Evolutionary conservation across 2,113 vertebrate genomes (phyloP).

Genomic region (Xenus cinereus): DNA sequence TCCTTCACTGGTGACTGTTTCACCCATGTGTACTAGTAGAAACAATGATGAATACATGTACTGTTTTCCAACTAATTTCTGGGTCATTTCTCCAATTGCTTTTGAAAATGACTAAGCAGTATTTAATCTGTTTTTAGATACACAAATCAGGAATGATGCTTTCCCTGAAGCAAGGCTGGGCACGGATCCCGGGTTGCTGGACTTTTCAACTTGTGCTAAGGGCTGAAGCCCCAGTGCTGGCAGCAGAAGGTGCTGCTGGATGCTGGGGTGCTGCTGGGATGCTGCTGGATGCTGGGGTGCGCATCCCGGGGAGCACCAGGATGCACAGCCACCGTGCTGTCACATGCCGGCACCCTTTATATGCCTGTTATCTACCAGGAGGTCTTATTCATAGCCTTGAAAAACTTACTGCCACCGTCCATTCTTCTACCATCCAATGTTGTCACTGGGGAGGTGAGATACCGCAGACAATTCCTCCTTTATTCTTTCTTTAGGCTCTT

Average conservation of each 20-base stretch:
- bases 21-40: neutral
- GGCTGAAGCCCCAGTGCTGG: fast-evolving
- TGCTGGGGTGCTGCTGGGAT: fast-evolving
- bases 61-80: neutral
- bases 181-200: neutral
- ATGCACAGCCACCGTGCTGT: neutral
- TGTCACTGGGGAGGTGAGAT: neutral
- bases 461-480: neutral
- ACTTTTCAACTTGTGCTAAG: fast-evolving
- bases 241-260: fast-evolving
- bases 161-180: neutral
- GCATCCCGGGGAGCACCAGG: neutral
- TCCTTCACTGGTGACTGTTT: neutral
- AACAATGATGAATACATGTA: neutral
- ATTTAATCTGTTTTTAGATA: constrained; percentile 5
- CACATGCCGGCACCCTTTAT: fast-evolving
- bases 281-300: neutral
- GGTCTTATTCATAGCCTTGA: neutral
- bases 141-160: neutral
- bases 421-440: neutral
- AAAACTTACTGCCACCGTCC: too few species aligned
- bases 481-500: neutral
- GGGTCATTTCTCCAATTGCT: constrained; percentile 30
- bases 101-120: constrained; percentile 18
- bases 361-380: fast-evolving